Conservation (phyloP, 2,888 invertebrate species). For the Athalia rosae region DNA sequence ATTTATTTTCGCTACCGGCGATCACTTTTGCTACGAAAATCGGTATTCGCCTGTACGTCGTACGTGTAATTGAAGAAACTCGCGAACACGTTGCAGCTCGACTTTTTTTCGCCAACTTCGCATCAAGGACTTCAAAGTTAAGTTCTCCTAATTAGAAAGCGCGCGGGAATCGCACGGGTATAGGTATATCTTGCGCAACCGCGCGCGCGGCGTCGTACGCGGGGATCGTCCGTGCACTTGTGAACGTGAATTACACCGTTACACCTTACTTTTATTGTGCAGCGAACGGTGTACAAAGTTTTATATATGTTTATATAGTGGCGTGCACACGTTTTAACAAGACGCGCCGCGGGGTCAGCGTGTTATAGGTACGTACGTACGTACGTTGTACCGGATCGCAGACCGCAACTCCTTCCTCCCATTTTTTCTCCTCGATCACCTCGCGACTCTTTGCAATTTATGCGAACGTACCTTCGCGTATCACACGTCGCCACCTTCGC, state of each 20-base stretch:
- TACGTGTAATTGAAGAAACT: too few relatives aligned
- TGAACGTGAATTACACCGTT: slow-evolving; percentile 35
- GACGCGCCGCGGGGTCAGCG: slow-evolving; percentile 12
- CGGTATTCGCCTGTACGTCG: too few relatives aligned
- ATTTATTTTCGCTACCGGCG: too few relatives aligned
- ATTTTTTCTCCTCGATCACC: background rate
- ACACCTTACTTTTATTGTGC: slow-evolving; percentile 32
- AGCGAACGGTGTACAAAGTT: background rate
- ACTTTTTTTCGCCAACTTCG: too few relatives aligned
- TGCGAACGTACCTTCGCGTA: background rate
- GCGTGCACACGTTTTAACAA: background rate
- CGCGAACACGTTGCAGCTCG: too few relatives aligned
- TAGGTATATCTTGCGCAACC: background rate
- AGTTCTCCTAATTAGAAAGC: too few relatives aligned
- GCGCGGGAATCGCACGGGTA: background rate
- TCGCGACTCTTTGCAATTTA: background rate
- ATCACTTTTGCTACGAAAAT: too few relatives aligned
- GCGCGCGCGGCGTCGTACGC: background rate
- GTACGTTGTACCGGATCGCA: background rate
- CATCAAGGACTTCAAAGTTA: too few relatives aligned
- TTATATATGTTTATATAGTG: too few relatives aligned
- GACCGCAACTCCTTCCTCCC: background rate
- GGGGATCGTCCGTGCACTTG: background rate
- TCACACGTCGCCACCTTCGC: slow-evolving; percentile 36
- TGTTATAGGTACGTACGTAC: background rate